These are phyloP conservation scores for Leguminivora glycinivorella DNA, from an alignment of 1,140 invertebrate species.

Conservation along the genomic window DNA sequence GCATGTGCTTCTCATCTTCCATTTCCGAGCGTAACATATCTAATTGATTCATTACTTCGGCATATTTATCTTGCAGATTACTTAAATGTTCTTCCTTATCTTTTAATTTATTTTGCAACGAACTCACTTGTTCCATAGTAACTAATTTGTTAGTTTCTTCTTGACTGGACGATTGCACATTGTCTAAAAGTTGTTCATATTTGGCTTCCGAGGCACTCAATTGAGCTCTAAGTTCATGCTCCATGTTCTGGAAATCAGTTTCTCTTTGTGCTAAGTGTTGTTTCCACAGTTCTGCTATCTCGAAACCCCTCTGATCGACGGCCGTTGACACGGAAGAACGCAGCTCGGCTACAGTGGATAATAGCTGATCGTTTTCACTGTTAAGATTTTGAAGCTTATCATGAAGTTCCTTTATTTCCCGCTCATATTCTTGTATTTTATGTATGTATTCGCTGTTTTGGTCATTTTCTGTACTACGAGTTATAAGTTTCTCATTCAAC, in stretches of 20 bases:
- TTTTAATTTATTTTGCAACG: constrained; percentile 69
- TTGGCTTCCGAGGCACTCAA: constrained; percentile 69
- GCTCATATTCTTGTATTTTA: constrained; percentile 47
- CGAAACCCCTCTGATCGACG: constrained; percentile 82
- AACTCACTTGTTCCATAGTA: constrained; percentile 61
- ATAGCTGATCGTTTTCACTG: constrained; percentile 66
- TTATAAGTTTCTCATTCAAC: constrained; percentile 35
- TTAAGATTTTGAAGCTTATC: constrained; percentile 60
- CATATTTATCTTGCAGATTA: constrained; percentile 58
- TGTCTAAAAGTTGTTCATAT: constrained; percentile 76
- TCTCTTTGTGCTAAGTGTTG: constrained; percentile 81
- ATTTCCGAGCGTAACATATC: constrained; percentile 69
- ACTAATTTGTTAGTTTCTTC: constrained; percentile 77
- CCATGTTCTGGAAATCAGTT: constrained; percentile 78
- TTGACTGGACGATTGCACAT: constrained; percentile 68
- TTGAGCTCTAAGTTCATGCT: constrained; percentile 74
- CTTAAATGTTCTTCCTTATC: constrained; percentile 73
- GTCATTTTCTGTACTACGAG: constrained; percentile 29
- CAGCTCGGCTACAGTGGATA: constrained; percentile 68
- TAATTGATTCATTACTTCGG: constrained; percentile 68
- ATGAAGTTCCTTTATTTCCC: constrained; percentile 51
- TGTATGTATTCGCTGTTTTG: constrained; percentile 41
- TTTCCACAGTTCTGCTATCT: constrained; percentile 84
- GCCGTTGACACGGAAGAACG: constrained; percentile 69
- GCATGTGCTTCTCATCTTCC: constrained; percentile 68